Evolutionary conservation across 2,888 invertebrate genomes (phyloP).

Genomic region (Carcina quercana): DNA sequence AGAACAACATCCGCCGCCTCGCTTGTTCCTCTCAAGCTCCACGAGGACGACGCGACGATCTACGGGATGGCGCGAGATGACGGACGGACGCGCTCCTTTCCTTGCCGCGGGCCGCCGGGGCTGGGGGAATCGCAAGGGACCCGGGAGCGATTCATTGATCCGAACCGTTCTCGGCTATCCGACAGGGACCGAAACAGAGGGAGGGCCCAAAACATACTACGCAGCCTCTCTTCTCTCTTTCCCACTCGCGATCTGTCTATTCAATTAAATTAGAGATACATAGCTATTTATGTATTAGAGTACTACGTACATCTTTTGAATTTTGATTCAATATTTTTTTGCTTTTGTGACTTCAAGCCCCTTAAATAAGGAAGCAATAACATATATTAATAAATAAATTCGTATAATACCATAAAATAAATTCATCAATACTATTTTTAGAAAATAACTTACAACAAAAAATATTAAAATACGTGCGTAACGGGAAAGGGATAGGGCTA

Average conservation of each 20-base stretch:
- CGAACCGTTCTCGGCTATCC: conserved; percentile 57
- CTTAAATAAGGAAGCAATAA: too few relatives aligned
- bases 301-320: not conserved
- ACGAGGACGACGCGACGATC: too few relatives aligned
- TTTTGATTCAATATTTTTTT: too few relatives aligned
- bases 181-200: conserved; percentile 52
- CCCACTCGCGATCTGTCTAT: conserved; percentile 24
- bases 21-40: too few relatives aligned
- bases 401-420: too few relatives aligned
- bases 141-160: conserved; percentile 71
- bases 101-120: conserved; percentile 38
- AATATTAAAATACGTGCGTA: conserved; percentile 5
- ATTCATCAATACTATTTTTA: not conserved
- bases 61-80: too few relatives aligned
- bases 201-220: conserved; percentile 24
- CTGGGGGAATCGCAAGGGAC: conserved; percentile 45
- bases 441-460: not conserved
- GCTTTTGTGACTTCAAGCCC: too few relatives aligned
- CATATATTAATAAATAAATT: too few relatives aligned
- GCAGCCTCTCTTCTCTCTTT: conserved; percentile 26
- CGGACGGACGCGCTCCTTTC: not conserved
- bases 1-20: too few relatives aligned
- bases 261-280: conserved; percentile 9
- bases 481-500: conserved; percentile 22
- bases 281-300: too few relatives aligned